Conservation (phyloP, 2,113 vertebrate genomes). For the Sebastes schlegelii region DNA sequence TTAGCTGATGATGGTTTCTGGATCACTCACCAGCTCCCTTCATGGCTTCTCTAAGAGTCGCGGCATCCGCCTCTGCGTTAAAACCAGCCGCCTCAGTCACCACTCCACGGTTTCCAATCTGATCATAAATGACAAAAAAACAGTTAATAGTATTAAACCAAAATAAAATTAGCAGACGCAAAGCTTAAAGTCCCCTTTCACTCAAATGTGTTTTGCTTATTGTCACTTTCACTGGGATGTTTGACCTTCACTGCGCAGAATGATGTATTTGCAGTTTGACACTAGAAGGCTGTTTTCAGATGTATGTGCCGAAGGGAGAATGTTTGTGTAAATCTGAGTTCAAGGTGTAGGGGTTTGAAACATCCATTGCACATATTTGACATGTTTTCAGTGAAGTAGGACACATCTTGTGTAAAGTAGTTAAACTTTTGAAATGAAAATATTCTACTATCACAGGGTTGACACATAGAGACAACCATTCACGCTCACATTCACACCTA, state of each 20-base stretch:
- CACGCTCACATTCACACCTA: too few species aligned
- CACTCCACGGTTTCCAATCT: slow-evolving; percentile 87
- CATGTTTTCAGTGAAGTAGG: neutral
- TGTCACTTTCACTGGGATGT: neutral
- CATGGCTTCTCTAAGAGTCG: slow-evolving; percentile 91
- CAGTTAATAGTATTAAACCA: neutral
- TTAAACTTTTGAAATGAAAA: neutral
- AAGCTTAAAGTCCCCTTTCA: neutral
- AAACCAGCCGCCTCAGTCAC: slow-evolving; percentile 88
- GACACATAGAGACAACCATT: too few species aligned
- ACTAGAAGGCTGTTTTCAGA: neutral
- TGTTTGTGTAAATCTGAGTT: neutral
- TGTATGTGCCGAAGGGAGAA: neutral
- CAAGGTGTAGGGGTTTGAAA: neutral
- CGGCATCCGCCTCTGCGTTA: slow-evolving; percentile 85
- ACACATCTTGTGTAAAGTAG: neutral
- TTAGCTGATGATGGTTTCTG: slow-evolving; percentile 22
- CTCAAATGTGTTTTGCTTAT: neutral
- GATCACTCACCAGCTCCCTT: slow-evolving; percentile 92
- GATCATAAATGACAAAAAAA: slow-evolving; percentile 11
- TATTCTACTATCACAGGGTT: too few species aligned
- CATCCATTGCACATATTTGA: neutral
- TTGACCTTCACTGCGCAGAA: neutral
- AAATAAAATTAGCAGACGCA: slow-evolving; percentile 1
- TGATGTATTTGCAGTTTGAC: neutral